Conservation (phyloP, 1,140 invertebrate species). For the Phymastichus coffea region DNA sequence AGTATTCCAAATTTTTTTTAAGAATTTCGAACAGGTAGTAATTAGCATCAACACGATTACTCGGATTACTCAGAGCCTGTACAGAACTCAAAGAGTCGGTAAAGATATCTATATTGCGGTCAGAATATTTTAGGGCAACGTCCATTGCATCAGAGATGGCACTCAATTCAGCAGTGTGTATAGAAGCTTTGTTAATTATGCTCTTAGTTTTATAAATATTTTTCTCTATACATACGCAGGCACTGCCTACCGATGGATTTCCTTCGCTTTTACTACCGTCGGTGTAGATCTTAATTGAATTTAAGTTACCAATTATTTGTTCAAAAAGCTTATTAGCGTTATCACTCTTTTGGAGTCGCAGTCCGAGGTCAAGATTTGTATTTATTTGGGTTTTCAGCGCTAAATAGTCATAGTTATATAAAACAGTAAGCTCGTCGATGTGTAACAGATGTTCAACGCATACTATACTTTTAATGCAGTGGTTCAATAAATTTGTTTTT, state of each 20-base stretch:
- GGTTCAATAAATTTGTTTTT: too few relatives aligned
- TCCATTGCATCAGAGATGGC: not conserved
- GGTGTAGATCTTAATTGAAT: not conserved
- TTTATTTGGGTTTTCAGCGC: too few relatives aligned
- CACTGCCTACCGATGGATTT: not conserved
- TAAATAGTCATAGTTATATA: too few relatives aligned
- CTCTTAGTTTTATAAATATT: not conserved
- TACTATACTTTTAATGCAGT: too few relatives aligned
- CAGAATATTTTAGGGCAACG: too few relatives aligned
- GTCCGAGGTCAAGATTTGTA: too few relatives aligned
- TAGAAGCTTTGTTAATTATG: not conserved
- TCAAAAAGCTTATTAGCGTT: not conserved
- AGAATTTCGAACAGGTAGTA: not conserved
- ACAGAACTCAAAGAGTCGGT: not conserved
- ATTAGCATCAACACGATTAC: not conserved
- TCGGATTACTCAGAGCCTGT: not conserved
- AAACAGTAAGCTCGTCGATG: too few relatives aligned
- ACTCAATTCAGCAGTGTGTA: not conserved
- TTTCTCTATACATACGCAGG: not conserved
- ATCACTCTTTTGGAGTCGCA: not conserved
- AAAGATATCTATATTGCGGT: too few relatives aligned
- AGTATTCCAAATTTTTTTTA: not conserved
- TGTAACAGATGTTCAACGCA: too few relatives aligned
- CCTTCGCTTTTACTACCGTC: not conserved
- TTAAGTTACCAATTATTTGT: not conserved